phyloP scores from a whole-genome alignment of 2,888 invertebrate genomes.

The Seira musarum region DNA sequence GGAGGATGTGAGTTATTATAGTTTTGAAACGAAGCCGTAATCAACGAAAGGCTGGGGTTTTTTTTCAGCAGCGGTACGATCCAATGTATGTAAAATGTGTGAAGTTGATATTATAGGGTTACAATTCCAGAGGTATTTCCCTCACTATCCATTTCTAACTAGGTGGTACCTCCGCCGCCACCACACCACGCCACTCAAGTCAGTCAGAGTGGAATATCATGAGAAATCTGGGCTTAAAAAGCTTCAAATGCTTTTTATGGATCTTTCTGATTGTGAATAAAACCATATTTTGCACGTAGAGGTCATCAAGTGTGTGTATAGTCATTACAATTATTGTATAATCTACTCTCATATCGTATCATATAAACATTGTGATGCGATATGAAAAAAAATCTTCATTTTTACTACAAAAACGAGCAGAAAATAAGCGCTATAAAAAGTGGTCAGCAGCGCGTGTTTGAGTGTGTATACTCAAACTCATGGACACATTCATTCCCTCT shows the following conservation, averaged over 20 bases:
- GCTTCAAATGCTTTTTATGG: no score
- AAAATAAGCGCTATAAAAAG: conserved; percentile 2
- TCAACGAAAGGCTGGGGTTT: conserved; percentile 30
- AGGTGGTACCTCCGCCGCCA: no score
- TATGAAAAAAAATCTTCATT: neutral
- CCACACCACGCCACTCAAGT: no score
- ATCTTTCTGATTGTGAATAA: no score
- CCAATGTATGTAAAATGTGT: conserved; percentile 2
- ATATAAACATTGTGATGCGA: neutral
- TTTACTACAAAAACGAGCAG: conserved; percentile 8
- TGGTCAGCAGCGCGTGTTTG: neutral
- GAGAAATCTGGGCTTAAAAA: no score
- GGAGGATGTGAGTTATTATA: conserved; percentile 56
- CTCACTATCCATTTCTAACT: no score
- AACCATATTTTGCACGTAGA: neutral
- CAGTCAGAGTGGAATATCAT: no score
- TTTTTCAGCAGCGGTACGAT: conserved; percentile 14
- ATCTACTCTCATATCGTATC: neutral
- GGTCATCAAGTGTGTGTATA: neutral
- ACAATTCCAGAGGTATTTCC: no score
- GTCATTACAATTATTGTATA: neutral
- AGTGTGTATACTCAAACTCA: no score
- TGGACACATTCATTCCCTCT: no score
- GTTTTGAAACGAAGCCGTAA: conserved; percentile 38
- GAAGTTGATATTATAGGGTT: neutral